phyloP scores from a whole-genome alignment of 1,140 invertebrate genomes.

The Leptinotarsa defecta region DNA sequence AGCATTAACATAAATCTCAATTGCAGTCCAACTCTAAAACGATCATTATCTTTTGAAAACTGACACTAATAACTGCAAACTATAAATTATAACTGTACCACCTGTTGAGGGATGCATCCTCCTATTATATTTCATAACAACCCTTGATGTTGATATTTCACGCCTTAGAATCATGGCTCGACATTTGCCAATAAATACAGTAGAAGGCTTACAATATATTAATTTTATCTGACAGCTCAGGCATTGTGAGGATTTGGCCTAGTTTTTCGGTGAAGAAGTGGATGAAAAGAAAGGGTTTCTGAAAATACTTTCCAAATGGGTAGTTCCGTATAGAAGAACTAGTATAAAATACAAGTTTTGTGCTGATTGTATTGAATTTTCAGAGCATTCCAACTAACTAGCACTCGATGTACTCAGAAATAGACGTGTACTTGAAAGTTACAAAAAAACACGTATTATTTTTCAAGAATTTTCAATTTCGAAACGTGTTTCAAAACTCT shows the following conservation, averaged over 20 bases:
- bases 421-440: no score
- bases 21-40: neutral
- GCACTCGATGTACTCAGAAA: no score
- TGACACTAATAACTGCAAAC: constrained; percentile 1
- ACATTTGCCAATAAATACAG: neutral
- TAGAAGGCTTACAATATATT: neutral
- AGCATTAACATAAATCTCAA: neutral
- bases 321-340: no score
- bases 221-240: neutral
- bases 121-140: neutral
- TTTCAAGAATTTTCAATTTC: no score
- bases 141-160: neutral
- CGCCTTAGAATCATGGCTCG: neutral
- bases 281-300: neutral
- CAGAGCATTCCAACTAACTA: no score
- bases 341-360: no score
- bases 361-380: no score
- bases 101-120: neutral
- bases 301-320: neutral
- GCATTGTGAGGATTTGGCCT: neutral
- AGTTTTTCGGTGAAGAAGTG: neutral
- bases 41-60: neutral
- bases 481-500: no score
- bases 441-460: no score
- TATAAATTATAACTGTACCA: neutral